Evolutionary conservation across 2,113 vertebrate genomes (phyloP).

Genomic region (Porphyrio hochstetteri): DNA sequence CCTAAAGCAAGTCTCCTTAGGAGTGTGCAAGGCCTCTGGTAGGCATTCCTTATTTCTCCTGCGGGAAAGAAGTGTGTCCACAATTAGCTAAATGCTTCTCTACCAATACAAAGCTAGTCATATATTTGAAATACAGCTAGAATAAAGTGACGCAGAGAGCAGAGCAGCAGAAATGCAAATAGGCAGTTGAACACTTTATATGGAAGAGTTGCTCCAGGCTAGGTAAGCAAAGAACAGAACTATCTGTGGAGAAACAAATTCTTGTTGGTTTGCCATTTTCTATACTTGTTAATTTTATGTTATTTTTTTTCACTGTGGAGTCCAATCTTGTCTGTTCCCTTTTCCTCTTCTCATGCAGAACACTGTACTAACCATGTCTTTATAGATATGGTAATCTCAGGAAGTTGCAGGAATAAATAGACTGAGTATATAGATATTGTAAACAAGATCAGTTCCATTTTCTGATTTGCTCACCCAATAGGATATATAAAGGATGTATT

Average conservation of each 20-base stretch:
- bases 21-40: neutral
- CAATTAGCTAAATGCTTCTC: neutral
- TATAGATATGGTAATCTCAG: neutral
- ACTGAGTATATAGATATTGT: neutral
- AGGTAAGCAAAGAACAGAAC: neutral
- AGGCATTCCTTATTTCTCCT: neutral
- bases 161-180: neutral
- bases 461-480: neutral
- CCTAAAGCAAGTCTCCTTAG: neutral
- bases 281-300: neutral
- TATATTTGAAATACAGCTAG: neutral
- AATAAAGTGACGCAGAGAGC: rapidly evolving
- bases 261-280: neutral
- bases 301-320: neutral
- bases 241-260: neutral
- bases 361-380: neutral
- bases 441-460: neutral
- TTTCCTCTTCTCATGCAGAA: neutral
- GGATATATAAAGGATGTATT: neutral
- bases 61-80: neutral
- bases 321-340: neutral
- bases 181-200: neutral
- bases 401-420: neutral
- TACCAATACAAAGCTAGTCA: neutral
- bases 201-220: neutral